A percentile compares a stretch with the other conserved stretches of the same genome.
phyloP scores from a whole-genome alignment of 2,797 vertebrate genomes.

The Mustela erminea region DNA sequence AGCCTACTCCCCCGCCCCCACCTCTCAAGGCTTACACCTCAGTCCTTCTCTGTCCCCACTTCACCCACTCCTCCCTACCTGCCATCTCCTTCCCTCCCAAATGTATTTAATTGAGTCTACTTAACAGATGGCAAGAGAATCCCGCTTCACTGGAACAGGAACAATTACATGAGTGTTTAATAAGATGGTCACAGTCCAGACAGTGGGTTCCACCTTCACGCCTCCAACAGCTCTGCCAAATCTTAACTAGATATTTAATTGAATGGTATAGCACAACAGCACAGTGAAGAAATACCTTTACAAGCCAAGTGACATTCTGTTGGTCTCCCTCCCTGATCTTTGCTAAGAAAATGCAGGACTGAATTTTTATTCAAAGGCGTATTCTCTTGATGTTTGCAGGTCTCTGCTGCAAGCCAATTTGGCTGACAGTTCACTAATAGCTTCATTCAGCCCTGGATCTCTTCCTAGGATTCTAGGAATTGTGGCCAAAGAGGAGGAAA shows the following conservation, averaged over 20 bases:
- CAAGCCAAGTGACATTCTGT: conserved; percentile 18
- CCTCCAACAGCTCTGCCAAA: background rate
- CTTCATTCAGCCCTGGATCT: conserved; percentile 44
- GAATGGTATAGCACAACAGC: background rate
- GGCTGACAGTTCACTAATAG: conserved; percentile 53
- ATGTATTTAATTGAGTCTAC: conserved; percentile 68
- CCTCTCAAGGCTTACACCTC: background rate
- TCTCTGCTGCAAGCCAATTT: conserved; percentile 40
- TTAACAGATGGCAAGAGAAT: conserved; percentile 81
- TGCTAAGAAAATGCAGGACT: conserved; percentile 52
- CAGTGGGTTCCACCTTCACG: background rate
- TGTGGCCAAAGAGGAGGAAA: conserved; percentile 45
- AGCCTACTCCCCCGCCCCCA: background rate
- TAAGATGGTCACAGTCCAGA: conserved; percentile 46
- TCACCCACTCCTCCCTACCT: background rate
- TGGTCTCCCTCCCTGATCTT: conserved; percentile 50
- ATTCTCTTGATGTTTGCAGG: conserved; percentile 77
- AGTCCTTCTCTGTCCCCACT: background rate
- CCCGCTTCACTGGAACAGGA: conserved; percentile 45
- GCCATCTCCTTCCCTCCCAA: background rate
- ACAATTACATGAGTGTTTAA: conserved; percentile 71
- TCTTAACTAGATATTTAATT: conserved; percentile 69
- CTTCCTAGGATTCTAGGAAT: conserved; percentile 21
- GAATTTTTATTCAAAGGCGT: conserved; percentile 66
- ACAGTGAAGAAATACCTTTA: conserved; percentile 41